Evolutionary conservation across 2,888 invertebrate species (phyloP), one percentile per base, ranked within the genome.

Genomic region (Napeogenes sylphis): DNA sequence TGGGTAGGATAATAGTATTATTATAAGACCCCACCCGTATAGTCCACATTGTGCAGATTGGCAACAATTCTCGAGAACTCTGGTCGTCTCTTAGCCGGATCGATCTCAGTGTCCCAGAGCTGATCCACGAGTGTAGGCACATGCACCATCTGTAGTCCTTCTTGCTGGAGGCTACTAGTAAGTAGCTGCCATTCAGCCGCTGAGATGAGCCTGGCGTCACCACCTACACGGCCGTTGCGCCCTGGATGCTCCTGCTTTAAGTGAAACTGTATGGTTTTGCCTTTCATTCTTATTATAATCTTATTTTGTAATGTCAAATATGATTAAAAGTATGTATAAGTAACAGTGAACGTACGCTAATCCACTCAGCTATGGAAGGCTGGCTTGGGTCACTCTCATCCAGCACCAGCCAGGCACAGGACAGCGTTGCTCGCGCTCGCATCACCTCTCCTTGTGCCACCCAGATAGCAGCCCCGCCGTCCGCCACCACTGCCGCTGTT

Each of bases 401-500:
- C 92, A 97, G 95, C 32, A 99, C 92, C 21, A 93, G 92, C 99
- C 99, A 99, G 71, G 96, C 94, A 81, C 96, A 96, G 72, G 96
- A 95, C 55, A 99, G 85, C 76, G 97, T 93, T 42, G 94, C 92
- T 60, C 96, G 94, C 0, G 98, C 98, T 79, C 98, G 97, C n/a
- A 92, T 84, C 67, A 93, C 94, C 82, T 98, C 99, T 4, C 97
- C 92, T 0, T 96, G 94, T 73, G 98, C 96, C 0, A 98, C 97
- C 99, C 99, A 99, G 46, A 99, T 83, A 0, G 94, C 94, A 0
- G 95, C 94, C 58, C 93, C 92, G 8, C 91, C 87, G 94, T 73
- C 99, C 0, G 95, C 83, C 57, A 88, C 66, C 47, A 97, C 92
- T 0, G 94, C 92, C 0, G 93, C 96, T 6, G 93, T 92, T 1